Base-by-base conservation (phyloP, 1,140 invertebrate species). In the Nephila pilipes region DNA sequence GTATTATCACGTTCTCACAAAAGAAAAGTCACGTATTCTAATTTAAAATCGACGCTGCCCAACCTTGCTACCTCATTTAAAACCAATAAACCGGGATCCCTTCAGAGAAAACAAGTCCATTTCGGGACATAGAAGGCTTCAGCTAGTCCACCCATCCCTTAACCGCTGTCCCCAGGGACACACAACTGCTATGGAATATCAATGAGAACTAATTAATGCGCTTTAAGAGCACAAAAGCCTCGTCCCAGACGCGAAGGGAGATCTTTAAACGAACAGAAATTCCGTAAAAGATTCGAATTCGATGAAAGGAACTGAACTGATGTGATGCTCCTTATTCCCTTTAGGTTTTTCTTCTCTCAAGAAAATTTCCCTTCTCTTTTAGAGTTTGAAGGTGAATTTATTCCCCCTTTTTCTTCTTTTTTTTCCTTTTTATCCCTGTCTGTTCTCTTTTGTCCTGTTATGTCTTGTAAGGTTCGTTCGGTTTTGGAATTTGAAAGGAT, bases 151-250 rank as follows among this genome's bases (percentile, higher is more conserved):
- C 63, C 25, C 22, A 22, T 25, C 16, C 5, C 69, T 29, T 75
- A 32, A 18, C 3, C n/a, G 25, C 16, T 16, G 46, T 22, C 85
- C 32, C 85, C 5, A n/a, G 85, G 32, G 85, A 63, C 16, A 25
- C 63, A 65, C 20, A 65, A 88, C 87, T 88, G 60, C 87, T 65
- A 88, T 75, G 46, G 63, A 88, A 88, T 88, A 88, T 88, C 87
- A 88, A 88, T 88, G 87, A 38, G 63, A 75, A 54, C 63, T 88
- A 88, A 88, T 88, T 88, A 88, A 88, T 75, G 87, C 87, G 36
- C 29, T 88, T 88, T 88, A 69, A 65, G 87, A 63, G 16, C 55
- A 87, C 85, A 88, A 88, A 87, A 60, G 85, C 8, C 3, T 65
- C 63, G 22, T 12, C 20, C 22, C 29, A 54, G 16, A 55, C 55